These are phyloP conservation scores for Pelecanus crispus DNA, from an alignment of 2,113 vertebrate species.

Conservation along the genomic window DNA sequence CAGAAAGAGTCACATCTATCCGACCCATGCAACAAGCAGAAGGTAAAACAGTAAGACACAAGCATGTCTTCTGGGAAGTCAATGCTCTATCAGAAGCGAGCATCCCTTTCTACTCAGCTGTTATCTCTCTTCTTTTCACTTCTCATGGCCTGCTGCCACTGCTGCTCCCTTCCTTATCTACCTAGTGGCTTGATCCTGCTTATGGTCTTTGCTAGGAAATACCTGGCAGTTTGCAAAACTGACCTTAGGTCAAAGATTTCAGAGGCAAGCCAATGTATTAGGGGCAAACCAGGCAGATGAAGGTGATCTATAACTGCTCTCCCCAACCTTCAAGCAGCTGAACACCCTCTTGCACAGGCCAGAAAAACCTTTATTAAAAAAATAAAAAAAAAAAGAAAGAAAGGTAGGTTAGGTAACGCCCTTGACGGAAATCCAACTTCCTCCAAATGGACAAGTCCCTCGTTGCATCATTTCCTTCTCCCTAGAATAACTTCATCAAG, in stretches of 20 bases:
- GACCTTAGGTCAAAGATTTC: neutral
- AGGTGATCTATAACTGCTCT: neutral
- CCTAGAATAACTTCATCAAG: slow-evolving; percentile 46
- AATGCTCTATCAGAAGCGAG: neutral
- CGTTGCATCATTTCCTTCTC: slow-evolving; percentile 66
- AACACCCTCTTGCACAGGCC: neutral
- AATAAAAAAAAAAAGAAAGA: neutral
- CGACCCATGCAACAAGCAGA: neutral
- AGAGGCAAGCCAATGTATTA: neutral
- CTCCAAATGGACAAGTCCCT: slow-evolving; percentile 52
- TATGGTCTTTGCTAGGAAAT: neutral
- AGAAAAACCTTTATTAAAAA: neutral
- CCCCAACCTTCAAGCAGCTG: neutral
- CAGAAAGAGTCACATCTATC: neutral
- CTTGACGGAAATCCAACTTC: slow-evolving; percentile 61
- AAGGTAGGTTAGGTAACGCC: slow-evolving; percentile 2
- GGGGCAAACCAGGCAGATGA: neutral
- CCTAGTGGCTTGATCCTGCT: neutral
- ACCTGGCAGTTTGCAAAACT: neutral
- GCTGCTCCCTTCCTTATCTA: neutral
- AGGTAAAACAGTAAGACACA: neutral
- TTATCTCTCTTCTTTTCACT: neutral
- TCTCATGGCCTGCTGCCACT: neutral
- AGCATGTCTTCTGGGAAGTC: neutral
- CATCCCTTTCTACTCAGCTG: neutral